Percentiles rank a stretch among this genome's conserved stretches.
Evolutionary conservation across 1,140 invertebrate species (phyloP).

Genomic region (Drosophila simulans): DNA sequence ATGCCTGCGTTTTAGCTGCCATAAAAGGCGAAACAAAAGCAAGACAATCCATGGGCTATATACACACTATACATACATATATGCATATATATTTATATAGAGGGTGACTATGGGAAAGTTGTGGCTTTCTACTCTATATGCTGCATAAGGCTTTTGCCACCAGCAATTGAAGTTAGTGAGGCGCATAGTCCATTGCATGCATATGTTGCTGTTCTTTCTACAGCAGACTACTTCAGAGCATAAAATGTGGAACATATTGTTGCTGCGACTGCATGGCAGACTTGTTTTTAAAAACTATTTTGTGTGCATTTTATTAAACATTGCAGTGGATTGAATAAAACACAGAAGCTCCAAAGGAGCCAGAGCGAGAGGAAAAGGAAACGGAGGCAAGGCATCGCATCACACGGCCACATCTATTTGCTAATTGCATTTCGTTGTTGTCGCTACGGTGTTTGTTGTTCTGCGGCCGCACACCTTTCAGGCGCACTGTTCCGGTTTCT

Average conservation of each 20-base stretch:
- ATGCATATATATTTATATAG: not conserved
- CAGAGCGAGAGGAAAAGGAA: constrained; percentile 8
- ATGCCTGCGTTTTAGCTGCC: constrained; percentile 12
- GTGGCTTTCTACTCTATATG: constrained; percentile 32
- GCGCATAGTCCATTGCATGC: constrained; percentile 65
- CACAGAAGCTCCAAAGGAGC: constrained; percentile 10
- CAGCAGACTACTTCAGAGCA: constrained; percentile 35
- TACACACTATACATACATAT: not conserved
- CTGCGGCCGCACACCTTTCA: constrained; percentile 67
- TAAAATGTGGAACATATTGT: constrained; percentile 58
- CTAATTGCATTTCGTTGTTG: constrained; percentile 79
- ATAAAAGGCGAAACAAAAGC: constrained; percentile 64
- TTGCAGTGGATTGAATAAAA: constrained; percentile 73
- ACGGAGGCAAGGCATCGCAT: not conserved
- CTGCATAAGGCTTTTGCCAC: constrained; percentile 30
- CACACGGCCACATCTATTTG: constrained; percentile 73
- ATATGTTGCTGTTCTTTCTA: constrained; percentile 31
- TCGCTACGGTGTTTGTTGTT: constrained; percentile 40
- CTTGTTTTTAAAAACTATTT: constrained; percentile 69
- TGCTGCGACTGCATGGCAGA: constrained; percentile 29
- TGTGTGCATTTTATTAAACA: constrained; percentile 79
- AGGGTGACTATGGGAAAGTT: constrained; percentile 54
- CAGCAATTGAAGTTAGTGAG: constrained; percentile 59
- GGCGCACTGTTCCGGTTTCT: constrained; percentile 47
- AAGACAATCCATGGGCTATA: constrained; percentile 50